Evolutionary conservation across 1,140 invertebrate species (phyloP).

Genomic region (Tigriopus japonicus): DNA sequence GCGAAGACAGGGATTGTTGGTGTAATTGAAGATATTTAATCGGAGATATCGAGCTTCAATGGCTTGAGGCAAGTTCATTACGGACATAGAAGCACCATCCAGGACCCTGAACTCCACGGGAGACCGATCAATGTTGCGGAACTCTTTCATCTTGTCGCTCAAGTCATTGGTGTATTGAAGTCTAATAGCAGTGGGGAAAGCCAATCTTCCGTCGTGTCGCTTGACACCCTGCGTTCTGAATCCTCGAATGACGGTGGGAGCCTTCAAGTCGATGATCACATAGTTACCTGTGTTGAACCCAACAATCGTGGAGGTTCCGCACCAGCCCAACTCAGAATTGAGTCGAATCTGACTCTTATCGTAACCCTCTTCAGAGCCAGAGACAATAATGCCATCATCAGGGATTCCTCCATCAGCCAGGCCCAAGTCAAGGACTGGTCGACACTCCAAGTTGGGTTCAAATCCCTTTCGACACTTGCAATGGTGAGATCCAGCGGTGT

Average conservation of each 20-base stretch:
- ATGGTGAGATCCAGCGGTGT: slow-evolving; percentile 71
- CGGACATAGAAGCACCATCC: slow-evolving; percentile 57
- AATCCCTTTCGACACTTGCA: slow-evolving; percentile 75
- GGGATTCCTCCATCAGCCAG: slow-evolving; percentile 71
- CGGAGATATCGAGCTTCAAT: slow-evolving; percentile 75
- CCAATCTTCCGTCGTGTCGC: slow-evolving; percentile 50
- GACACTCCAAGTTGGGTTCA: slow-evolving; percentile 63
- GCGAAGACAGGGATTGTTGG: slow-evolving; percentile 64
- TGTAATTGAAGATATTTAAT: slow-evolving; percentile 69
- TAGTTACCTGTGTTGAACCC: slow-evolving; percentile 47
- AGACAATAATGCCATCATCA: slow-evolving; percentile 68
- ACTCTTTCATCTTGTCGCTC: slow-evolving; percentile 71
- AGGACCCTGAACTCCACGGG: slow-evolving; percentile 77
- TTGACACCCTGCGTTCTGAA: slow-evolving; percentile 72
- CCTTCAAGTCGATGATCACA: slow-evolving; percentile 66
- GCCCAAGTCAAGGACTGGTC: slow-evolving; percentile 68
- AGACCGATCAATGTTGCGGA: slow-evolving; percentile 71
- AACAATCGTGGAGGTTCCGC: slow-evolving; percentile 57
- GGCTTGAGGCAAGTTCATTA: slow-evolving; percentile 68
- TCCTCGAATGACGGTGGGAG: slow-evolving; percentile 69
- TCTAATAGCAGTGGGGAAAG: slow-evolving; percentile 67
- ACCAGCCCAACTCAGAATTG: slow-evolving; percentile 67
- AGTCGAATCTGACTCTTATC: slow-evolving; percentile 56
- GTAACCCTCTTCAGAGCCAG: slow-evolving; percentile 56
- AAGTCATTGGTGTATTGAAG: slow-evolving; percentile 71